Percentiles rank a stretch among this genome's conserved stretches.
Evolutionary conservation across 2,888 invertebrate genomes (phyloP).

Genomic region (Drosophila borborema): DNA sequence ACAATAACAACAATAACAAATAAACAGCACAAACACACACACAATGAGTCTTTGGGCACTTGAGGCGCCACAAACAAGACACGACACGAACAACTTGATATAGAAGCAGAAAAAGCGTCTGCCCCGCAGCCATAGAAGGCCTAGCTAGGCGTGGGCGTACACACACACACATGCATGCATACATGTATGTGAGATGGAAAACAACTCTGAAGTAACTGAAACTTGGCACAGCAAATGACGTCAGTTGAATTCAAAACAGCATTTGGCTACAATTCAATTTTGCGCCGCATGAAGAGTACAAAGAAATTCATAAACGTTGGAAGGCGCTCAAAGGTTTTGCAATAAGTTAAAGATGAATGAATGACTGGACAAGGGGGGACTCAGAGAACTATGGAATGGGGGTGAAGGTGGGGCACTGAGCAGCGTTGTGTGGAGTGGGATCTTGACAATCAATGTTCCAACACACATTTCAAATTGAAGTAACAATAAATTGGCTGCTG

Average conservation of each 20-base stretch:
- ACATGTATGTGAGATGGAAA: neutral
- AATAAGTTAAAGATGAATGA: no score
- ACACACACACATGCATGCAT: neutral
- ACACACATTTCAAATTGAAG: neutral
- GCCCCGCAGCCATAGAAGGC: constrained; percentile 45
- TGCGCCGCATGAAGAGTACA: neutral
- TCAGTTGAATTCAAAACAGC: constrained; percentile 27
- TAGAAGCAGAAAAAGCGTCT: constrained; percentile 26
- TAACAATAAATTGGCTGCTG: constrained; percentile 5
- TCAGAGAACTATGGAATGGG: no score
- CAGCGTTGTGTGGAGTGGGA: no score
- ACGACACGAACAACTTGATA: constrained; percentile 34
- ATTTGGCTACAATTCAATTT: constrained; percentile 13
- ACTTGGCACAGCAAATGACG: constrained; percentile 30
- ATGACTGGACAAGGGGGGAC: no score
- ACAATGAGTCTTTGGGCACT: constrained; percentile 57
- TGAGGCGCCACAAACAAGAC: constrained; percentile 60
- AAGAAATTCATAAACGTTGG: constrained; percentile 1
- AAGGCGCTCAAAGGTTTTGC: no score
- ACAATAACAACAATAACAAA: constrained; percentile 23
- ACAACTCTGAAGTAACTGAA: constrained; percentile 1
- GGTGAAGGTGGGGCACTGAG: no score
- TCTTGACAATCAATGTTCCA: neutral
- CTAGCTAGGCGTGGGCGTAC: constrained; percentile 8
- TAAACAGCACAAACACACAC: constrained; percentile 45